Base-by-base conservation (phyloP, 2,888 invertebrate species). In the Liodrosophila aerea region DNA sequence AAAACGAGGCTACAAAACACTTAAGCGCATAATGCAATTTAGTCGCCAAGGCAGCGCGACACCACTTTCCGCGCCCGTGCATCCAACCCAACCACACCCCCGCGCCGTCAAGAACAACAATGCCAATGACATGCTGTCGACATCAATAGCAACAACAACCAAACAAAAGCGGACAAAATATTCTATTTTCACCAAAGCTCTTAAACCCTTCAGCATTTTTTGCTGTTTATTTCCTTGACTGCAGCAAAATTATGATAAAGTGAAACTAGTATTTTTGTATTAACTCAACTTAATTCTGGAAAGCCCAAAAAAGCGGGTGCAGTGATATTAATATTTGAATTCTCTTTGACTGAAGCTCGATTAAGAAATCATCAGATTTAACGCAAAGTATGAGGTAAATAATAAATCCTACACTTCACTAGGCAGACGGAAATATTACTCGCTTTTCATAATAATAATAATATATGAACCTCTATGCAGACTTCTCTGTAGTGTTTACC, bases 11-110 rank as follows among this genome's bases (percentile, higher is more conserved):
- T 64, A 64, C 64, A 68, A 71, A 80, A 65, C 73, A 71, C 64
- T 77, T 84, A 81, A 73, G 84, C 77, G 71, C 78, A 76, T 82
- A 82, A 82, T 82, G 85, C 81, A 84, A 82, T 82, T 82, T 82
- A 70, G 78, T 67, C 76, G 50, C 50, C 61, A 65, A 70, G 71
- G 61, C 64, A 70, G 56, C 59, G 39, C 64, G 41, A 18, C 39
- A 27, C 30, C 51, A 8, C 7, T 5, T 2, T 34, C 43, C 13
- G 33, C 43, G 9, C 52, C 36, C 18, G 22, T 34, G 4, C 16
- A 34, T 30, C 11, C 34, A 4, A 45, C 27, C 37, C 27, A 33
- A 18, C 36, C n/a, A 29, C n/a, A 40, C 13, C 31, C 11, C 16
- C 47, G 2, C 18, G 31, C 36, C 29, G 5, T 9, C 36, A 47